A percentile compares a stretch with the other conserved stretches of the same genome.
These are phyloP conservation scores for Spilogale gracilis DNA, from an alignment of 2,113 vertebrate species.

Conservation along the genomic window DNA sequence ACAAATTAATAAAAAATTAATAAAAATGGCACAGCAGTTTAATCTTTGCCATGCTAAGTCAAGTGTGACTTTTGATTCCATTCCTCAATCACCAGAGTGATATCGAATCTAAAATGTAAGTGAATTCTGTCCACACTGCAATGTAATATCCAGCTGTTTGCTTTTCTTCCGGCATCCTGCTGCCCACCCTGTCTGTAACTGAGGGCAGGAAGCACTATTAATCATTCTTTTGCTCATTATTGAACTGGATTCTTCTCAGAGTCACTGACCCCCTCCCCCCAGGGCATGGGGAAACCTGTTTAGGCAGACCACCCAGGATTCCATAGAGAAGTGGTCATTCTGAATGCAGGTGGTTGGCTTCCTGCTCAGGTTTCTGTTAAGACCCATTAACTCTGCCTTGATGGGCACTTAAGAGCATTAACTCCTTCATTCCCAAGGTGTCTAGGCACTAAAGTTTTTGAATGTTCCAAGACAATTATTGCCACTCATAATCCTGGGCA, in stretches of 20 bases:
- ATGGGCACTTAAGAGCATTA: constrained; percentile 74
- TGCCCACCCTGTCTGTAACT: constrained; percentile 34
- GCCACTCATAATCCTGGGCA: neutral
- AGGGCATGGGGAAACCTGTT: constrained; percentile 58
- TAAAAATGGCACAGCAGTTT: constrained; percentile 51
- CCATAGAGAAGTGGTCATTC: constrained; percentile 72
- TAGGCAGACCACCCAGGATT: constrained; percentile 80
- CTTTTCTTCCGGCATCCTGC: constrained; percentile 72
- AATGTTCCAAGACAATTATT: neutral
- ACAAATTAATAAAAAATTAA: constrained; percentile 37
- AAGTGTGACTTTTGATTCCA: constrained; percentile 50
- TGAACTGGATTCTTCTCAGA: constrained; percentile 67
- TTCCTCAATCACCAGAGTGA: constrained; percentile 64
- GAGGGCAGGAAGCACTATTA: constrained; percentile 67
- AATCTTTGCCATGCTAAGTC: constrained; percentile 6
- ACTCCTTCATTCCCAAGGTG: constrained; percentile 72
- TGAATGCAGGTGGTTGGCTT: constrained; percentile 78
- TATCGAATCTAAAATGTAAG: constrained; percentile 69
- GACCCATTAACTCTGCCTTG: constrained; percentile 71
- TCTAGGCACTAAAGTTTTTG: neutral
- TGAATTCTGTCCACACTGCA: constrained; percentile 73
- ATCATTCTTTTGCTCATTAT: constrained; percentile 74
- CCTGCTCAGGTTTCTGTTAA: constrained; percentile 81
- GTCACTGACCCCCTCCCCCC: neutral
- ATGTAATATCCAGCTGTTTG: constrained; percentile 76